Evolutionary conservation across 2,888 invertebrate genomes (phyloP), one percentile per base, ranked within the genome.

Genomic region (Drosophila atripex): DNA sequence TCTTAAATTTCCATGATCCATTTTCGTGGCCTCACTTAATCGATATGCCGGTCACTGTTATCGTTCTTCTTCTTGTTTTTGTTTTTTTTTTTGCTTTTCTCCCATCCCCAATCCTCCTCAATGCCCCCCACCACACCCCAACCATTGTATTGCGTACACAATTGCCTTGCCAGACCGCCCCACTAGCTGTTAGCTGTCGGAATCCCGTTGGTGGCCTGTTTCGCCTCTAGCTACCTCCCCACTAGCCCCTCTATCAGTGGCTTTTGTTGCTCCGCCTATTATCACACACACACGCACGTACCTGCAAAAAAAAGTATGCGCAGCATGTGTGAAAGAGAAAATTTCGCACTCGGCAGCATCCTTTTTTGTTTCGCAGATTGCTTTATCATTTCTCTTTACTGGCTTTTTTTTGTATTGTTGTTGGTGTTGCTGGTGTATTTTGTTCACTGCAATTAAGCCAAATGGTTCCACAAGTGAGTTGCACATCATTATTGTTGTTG

Each of bases 191-290:
- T 21, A 21, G 43, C 18, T 30, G 49, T 23, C 41, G 47, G 71
- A 71, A 61, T 49, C 58, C 56, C 66, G 64, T 47, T 70, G 58
- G 65, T 74, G 63, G 68, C 41, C 69, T 83, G 80, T 58, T 80
- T 73, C 70, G 54, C 70, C 69, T 77, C 73, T 59, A 63, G 55
- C 38, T 43, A 35, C 38, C 54, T 2, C n/a, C 7, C 35, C 11
- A 6, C n/a, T 7, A n/a, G n/a, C 14, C 35, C 35, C 35, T 6
- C 7, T 7, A 35, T n/a, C 35, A 35, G 73, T 55, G 76, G 78
- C 71, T 68, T 87, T 83, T 82, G 77, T 83, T 85, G 88, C 82
- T 87, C 82, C 82, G 82, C 82, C 82, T 83, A 83, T 83, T 83
- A 85, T 72, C 80, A 80, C 87, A 64, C 69, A 75, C 18, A 21